Evolutionary conservation across 2,113 vertebrate genomes (phyloP).

Genomic region (Archilochus colubris): DNA sequence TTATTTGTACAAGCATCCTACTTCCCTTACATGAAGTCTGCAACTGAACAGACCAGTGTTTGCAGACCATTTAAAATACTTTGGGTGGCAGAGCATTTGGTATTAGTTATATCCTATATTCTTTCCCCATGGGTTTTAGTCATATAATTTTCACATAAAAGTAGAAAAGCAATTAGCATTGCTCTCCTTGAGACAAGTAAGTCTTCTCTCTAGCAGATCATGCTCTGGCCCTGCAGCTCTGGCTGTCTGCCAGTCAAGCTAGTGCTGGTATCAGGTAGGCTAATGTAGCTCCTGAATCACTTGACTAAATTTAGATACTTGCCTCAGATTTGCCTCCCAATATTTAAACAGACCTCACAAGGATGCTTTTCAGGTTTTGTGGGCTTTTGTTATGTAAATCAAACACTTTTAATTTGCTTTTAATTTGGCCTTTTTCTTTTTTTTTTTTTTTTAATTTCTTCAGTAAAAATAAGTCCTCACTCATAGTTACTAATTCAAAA

Average conservation of each 20-base stretch:
- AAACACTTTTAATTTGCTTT: background rate
- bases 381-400: slow-evolving; percentile 8
- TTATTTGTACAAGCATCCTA: background rate
- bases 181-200: slow-evolving; percentile 8
- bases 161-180: background rate
- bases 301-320: slow-evolving; percentile 55
- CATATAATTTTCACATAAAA: background rate
- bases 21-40: background rate
- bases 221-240: slow-evolving; percentile 2
- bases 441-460: background rate
- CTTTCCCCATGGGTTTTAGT: background rate
- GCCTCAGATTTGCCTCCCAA: slow-evolving; percentile 45
- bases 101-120: background rate
- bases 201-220: background rate
- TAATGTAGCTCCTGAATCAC: slow-evolving; percentile 59
- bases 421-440: background rate
- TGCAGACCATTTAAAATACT: background rate
- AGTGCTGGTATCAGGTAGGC: slow-evolving; percentile 38
- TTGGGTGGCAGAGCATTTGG: background rate
- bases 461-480: background rate
- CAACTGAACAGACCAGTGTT: background rate
- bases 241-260: slow-evolving; percentile 31
- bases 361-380: slow-evolving; percentile 41
- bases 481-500: background rate
- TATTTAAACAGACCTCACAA: slow-evolving; percentile 38